Evolutionary conservation across 2,113 vertebrate species (phyloP).

Genomic region (Lonchura striata): DNA sequence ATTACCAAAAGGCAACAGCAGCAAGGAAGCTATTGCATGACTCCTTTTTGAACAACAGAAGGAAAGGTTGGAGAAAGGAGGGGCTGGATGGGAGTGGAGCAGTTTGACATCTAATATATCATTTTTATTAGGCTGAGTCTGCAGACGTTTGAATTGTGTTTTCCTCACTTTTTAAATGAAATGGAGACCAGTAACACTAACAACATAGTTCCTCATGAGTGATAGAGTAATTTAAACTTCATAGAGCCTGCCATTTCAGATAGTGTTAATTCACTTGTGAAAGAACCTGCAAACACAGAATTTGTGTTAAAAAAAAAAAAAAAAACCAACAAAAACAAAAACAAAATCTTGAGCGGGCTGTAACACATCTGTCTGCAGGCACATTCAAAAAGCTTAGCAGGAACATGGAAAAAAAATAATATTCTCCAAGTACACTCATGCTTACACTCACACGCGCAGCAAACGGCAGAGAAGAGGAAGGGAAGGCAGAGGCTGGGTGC

Average conservation of each 20-base stretch:
- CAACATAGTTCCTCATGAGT: neutral
- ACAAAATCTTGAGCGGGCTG: neutral
- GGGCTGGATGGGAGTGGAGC: neutral
- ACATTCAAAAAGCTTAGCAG: neutral
- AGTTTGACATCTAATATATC: conserved; percentile 41
- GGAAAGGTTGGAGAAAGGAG: neutral
- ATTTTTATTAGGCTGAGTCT: conserved; percentile 58
- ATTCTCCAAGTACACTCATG: neutral
- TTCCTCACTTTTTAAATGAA: conserved; percentile 47
- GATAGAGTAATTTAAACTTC: conserved; percentile 18
- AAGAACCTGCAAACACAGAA: neutral
- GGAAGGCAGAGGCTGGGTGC: conserved; percentile 24
- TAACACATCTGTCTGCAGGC: neutral
- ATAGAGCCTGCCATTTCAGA: neutral
- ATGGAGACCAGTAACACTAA: conserved; percentile 17
- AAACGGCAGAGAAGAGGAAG: neutral
- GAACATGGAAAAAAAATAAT: neutral
- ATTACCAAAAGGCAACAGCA: conserved; percentile 42
- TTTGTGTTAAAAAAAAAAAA: neutral
- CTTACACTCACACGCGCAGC: neutral
- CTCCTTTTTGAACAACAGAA: neutral
- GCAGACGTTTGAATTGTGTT: conserved; percentile 45
- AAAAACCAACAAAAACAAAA: neutral
- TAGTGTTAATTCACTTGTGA: neutral
- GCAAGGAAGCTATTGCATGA: neutral